Conservation (phyloP, 2,113 vertebrate genomes). For the Mus spicilegus region DNA sequence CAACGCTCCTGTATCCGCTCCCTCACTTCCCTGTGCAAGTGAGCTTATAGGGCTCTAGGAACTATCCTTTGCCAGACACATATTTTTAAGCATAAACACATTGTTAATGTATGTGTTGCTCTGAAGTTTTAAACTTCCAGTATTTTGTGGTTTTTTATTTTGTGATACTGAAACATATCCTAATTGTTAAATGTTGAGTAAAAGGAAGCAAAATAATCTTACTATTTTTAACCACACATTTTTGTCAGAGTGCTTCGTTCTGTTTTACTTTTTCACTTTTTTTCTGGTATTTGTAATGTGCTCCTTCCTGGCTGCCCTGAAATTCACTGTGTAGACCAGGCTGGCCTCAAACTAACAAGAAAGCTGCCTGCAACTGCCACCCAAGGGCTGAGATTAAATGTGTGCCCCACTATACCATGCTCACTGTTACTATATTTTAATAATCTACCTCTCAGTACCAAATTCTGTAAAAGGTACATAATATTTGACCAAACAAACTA, state of each 20-base stretch:
- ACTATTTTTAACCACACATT: conserved; percentile 28
- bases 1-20: neutral
- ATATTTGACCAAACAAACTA: conserved; percentile 13
- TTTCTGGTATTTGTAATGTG: neutral
- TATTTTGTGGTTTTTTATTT: conserved; percentile 1
- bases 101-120: conserved; percentile 23
- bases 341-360: neutral
- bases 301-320: neutral
- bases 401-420: neutral
- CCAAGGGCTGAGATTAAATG: neutral
- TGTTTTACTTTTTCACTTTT: neutral
- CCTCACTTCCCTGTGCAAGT: neutral
- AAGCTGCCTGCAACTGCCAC: neutral
- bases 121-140: neutral
- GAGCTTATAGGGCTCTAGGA: neutral
- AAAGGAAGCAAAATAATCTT: conserved; percentile 13
- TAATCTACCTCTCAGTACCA: neutral
- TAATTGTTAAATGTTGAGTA: conserved; percentile 20
- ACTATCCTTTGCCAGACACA: neutral
- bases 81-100: neutral
- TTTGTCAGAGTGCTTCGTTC: conserved; percentile 23
- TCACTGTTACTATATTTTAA: conserved; percentile 18
- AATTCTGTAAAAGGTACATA: conserved; percentile 23
- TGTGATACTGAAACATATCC: neutral
- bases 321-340: neutral